Evolutionary conservation across 2,113 vertebrate genomes (phyloP).

Genomic region (Melanostigma gelatinosum): DNA sequence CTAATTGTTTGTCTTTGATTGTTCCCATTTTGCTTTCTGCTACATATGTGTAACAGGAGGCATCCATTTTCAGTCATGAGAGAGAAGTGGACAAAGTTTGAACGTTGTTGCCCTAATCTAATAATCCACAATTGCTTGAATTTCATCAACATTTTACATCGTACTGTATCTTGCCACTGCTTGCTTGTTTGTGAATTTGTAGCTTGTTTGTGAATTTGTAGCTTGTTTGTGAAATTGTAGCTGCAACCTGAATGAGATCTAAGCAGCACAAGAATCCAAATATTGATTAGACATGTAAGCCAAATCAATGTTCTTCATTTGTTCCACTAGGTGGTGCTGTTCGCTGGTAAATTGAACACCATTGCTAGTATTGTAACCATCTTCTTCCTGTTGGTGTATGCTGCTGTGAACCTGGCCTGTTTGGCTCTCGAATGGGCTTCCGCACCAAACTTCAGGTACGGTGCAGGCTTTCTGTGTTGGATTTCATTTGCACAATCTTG

Average conservation of each 20-base stretch:
- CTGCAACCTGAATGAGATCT: background rate
- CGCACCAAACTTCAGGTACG: constrained; percentile 86
- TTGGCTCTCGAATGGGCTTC: constrained; percentile 91
- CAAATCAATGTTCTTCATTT: background rate
- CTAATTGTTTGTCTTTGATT: background rate
- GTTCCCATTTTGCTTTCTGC: background rate
- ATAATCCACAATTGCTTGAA: background rate
- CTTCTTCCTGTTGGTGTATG: constrained; percentile 89
- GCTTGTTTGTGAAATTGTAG: background rate
- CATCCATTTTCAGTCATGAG: background rate
- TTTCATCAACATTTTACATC: background rate
- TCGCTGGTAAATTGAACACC: constrained; percentile 83
- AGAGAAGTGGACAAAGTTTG: background rate
- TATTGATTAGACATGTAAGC: background rate
- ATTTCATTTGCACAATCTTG: background rate
- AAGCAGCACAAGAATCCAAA: background rate
- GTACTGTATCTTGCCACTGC: background rate
- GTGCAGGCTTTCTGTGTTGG: background rate
- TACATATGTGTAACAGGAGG: background rate
- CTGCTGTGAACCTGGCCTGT: constrained; percentile 89
- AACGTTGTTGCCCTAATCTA: background rate
- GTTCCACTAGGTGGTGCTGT: constrained; percentile 69
- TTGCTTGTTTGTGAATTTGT: background rate
- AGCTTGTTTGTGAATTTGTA: no score
- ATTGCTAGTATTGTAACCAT: constrained; percentile 88